Conservation (phyloP, 2,797 vertebrate genomes). For the Lacerta agilis region DNA sequence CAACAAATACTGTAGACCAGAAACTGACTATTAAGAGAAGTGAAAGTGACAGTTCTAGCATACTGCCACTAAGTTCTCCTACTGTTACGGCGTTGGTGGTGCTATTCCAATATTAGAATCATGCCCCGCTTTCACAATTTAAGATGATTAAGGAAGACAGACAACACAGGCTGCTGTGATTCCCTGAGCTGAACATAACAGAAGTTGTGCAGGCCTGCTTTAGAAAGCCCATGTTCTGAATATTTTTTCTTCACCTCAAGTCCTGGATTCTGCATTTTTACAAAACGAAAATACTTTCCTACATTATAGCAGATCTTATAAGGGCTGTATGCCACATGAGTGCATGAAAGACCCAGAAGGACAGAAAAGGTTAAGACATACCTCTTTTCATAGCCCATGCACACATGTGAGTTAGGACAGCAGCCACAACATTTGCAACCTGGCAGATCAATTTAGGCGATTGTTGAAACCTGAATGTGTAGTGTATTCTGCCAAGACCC, state of each 20-base stretch:
- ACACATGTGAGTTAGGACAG: not conserved
- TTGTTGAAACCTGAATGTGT: not conserved
- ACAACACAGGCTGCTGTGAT: not conserved
- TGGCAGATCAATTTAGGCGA: not conserved
- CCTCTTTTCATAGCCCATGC: not conserved
- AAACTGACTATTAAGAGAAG: slow-evolving; percentile 9
- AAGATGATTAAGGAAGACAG: not conserved
- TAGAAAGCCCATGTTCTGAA: not conserved
- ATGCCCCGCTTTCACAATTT: slow-evolving; percentile 1
- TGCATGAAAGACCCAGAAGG: not conserved
- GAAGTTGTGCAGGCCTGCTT: not conserved
- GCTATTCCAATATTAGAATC: not conserved
- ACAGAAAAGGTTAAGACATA: not conserved
- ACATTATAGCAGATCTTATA: not conserved
- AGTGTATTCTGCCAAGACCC: not conserved
- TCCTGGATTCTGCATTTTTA: not conserved
- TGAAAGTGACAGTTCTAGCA: slow-evolving; percentile 25
- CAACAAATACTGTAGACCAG: not conserved
- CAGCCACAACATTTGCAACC: not conserved
- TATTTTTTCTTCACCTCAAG: not conserved
- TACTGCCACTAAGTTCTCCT: not conserved
- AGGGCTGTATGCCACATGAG: not conserved
- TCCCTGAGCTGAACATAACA: not conserved
- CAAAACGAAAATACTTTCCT: not conserved
- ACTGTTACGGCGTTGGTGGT: not conserved